Base-by-base conservation (phyloP, 2,888 invertebrate genomes). In the Campaea margaritaria region DNA sequence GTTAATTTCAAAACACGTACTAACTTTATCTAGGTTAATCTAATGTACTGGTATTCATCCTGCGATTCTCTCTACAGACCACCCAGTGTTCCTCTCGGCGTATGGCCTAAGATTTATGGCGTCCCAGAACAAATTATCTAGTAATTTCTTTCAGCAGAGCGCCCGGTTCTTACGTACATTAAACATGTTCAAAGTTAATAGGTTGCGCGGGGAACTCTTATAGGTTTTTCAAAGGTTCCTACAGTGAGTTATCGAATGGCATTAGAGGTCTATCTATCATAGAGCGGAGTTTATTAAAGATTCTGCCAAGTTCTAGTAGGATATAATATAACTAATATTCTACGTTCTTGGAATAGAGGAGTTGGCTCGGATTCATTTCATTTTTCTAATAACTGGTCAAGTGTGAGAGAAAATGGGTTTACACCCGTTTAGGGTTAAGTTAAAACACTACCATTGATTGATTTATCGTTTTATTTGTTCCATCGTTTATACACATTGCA, bases 61-160 rank as follows among this genome's bases (percentile, higher is more conserved):
- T n/a, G 13, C 50, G 38, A 21, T 53, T 44, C n/a, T 27, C 36
- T 49, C 48, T 43, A 39, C 38, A 54, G 49, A 59, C 49, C 43
- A 48, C 28, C 50, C 55, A 15, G 39, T 51, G 54, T 55, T 59
- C 27, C 49, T 54, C 55, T 46, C 55, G 51, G 46, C 42, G 50
- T 51, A 60, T 60, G 55, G 54, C 50, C 43, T 46, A 47, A 55
- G 60, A 60, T 60, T 60, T 60, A 60, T 60, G 38, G 31, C 50
- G 60, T 55, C 60, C 55, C 50, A 54, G 55, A 60, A 60, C 60
- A 60, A 60, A 60, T 60, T 60, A 60, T 60, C 60, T 55, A 60
- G 60, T 55, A 51, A 60, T 60, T 60, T 60, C 60, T 60, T 60
- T 50, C 50, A 60, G 42, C 55, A 38, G 47, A 55, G 55, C 50